Conservation (phyloP, 1,140 invertebrate species). For the Lethocerus indicus region DNA sequence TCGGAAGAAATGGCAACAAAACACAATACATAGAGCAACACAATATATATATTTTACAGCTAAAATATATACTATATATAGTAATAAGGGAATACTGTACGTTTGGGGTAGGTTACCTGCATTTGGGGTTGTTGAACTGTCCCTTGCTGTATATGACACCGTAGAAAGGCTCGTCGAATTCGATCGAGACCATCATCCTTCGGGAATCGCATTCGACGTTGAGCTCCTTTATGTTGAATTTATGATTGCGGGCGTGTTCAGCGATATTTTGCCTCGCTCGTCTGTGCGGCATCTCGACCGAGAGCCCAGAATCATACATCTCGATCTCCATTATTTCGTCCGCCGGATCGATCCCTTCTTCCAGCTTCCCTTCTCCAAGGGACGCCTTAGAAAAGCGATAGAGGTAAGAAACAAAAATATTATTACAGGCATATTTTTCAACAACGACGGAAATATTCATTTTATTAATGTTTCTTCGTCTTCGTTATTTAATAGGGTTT, state of each 20-base stretch:
- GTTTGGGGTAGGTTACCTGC: constrained; percentile 32
- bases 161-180: constrained; percentile 42
- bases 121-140: constrained; percentile 41
- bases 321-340: constrained; percentile 9
- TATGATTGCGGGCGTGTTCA: constrained; percentile 13
- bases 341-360: too few relatives aligned
- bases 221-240: constrained; percentile 28
- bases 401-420: too few relatives aligned
- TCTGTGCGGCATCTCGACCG: constrained; percentile 11
- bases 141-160: constrained; percentile 61
- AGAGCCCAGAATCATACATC: constrained; percentile 7
- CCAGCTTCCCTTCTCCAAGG: too few relatives aligned
- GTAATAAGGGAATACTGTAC: not conserved
- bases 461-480: too few relatives aligned
- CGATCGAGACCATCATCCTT: constrained; percentile 41
- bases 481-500: too few relatives aligned
- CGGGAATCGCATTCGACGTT: constrained; percentile 41
- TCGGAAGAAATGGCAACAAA: too few relatives aligned
- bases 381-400: too few relatives aligned
- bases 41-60: too few relatives aligned
- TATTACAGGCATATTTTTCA: too few relatives aligned
- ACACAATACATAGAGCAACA: too few relatives aligned
- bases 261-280: constrained; percentile 10
- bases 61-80: too few relatives aligned
- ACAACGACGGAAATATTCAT: too few relatives aligned